Base-by-base conservation (phyloP, 2,797 vertebrate genomes). In the Mionectes olivaceus region DNA sequence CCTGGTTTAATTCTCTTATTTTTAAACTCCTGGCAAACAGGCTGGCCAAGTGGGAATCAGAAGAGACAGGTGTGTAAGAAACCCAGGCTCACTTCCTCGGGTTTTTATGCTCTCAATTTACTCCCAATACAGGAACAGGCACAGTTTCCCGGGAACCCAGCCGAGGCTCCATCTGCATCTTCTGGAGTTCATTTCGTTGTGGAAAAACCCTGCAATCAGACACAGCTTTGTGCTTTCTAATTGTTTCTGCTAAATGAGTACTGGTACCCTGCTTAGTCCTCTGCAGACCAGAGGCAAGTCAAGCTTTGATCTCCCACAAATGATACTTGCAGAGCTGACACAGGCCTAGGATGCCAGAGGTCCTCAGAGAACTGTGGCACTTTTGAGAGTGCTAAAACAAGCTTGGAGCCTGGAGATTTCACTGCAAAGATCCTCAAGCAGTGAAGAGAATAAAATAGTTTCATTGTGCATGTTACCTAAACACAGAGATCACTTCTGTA, bases 111-210 rank as follows among this genome's bases (percentile, higher is more conserved):
- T 75, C 35, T 37, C 43, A 32, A 4, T 89, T 87, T 52, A 28
- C 46, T n/a, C 76, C 65, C 57, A 19, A 1, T 13, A 71, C 32
- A 88, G 88, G 89, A 83, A 53, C 47, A 70, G 44, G 7, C 81
- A 16, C 65, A 77, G 83, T 37, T 95, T 63, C 90, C 59, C 19
- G 50, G 94, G 77, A 96, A 94, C 22, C 55, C 95, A 93, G 93
- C 81, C 9, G 56, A 94, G 91, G 77, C 82, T 82, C 93, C 86
- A 83, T 88, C 91, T 94, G 89, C 57, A 89, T 64, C 64, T 88
- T 57, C 83, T 84, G 83, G 59, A 84, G 78, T 91, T 94, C 59
- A 55, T 87, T 85, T 83, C 30, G 79, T 30, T 41, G 47, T 52
- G 82, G 87, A 80, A 94, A 95, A 96, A 92, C 9, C 33, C 87